Base-by-base conservation (phyloP, 2,797 vertebrate genomes). In the Sebastolobus altivelis region DNA sequence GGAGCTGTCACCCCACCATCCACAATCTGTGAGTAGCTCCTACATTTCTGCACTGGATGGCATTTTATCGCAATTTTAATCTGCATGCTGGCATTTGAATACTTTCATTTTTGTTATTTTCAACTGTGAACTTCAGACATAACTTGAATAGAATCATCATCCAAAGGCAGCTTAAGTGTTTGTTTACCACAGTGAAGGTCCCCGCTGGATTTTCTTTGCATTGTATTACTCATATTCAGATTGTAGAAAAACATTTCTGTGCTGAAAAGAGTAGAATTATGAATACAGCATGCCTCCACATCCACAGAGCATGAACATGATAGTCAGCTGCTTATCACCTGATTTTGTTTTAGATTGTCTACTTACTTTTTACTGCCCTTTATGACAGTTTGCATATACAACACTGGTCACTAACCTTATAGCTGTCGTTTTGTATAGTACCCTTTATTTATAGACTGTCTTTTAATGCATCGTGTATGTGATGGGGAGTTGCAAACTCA, bases 111-210 rank as follows among this genome's bases (percentile, higher is more conserved):
- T 40, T 13, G 3, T 33, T 20, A 60, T 33, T 60, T 60, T 33
- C 29, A 29, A 60, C 58, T 60, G 58, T 31, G 61, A n/a, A 22
- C 18, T 52, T 73, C 33, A 62, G 27, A 63, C 22, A 25, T 18
- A 22, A 52, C 46, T 16, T 40, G 29, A 59, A 46, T 7, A 70
- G 33, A 65, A 54, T 52, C 38, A 58, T 29, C 8, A 10, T 12
- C n/a, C 20, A 14, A 29, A 72, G 62, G 71, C 62, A 46, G 68
- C 35, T 61, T n/a, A 13, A 35, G n/a, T 69, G 37, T 82, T 40
- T 78, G 75, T 74, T 82, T 65, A 66, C 46, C 72, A 72, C 18
- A 20, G 60, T 18, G 25, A 33, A 58, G 71, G 71, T 18, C 54
- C 16, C 54, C 27, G 55, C 63, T 52, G 73, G 58, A 63, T 71